Conservation (phyloP, 2,888 invertebrate species). For the Platycheirus rosarum region DNA sequence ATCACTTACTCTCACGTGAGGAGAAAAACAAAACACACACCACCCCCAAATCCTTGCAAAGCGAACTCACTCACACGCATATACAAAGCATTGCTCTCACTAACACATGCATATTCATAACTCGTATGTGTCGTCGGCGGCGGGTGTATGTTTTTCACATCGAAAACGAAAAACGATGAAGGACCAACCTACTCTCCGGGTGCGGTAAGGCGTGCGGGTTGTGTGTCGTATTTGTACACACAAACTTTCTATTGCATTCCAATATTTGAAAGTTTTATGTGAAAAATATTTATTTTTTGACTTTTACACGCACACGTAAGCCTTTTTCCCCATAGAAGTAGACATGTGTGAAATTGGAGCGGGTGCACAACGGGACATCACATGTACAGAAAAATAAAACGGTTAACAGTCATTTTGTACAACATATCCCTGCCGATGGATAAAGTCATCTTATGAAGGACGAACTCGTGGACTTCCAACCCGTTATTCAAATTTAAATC, state of each 20-base stretch:
- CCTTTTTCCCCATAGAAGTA: slow-evolving; percentile 37
- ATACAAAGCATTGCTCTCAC: slow-evolving; percentile 65
- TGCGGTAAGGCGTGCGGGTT: slow-evolving; percentile 49
- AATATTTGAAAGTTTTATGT: slow-evolving; percentile 70
- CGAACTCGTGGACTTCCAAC: slow-evolving; percentile 16
- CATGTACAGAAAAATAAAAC: slow-evolving; percentile 36
- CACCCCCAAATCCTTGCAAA: slow-evolving; percentile 58
- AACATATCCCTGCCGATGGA: slow-evolving; percentile 54
- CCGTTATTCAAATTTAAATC: slow-evolving; percentile 29
- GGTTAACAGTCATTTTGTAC: slow-evolving; percentile 48
- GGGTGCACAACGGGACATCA: slow-evolving; percentile 6
- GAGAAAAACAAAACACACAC: slow-evolving; percentile 73
- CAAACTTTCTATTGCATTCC: slow-evolving; percentile 73
- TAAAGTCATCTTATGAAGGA: not conserved
- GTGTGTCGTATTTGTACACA: slow-evolving; percentile 72
- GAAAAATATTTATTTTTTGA: slow-evolving; percentile 69
- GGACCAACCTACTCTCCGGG: slow-evolving; percentile 71
- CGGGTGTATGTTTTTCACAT: slow-evolving; percentile 74
- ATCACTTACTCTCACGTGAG: slow-evolving; percentile 67
- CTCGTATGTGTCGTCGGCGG: slow-evolving; percentile 31
- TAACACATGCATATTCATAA: slow-evolving; percentile 43
- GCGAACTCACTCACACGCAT: slow-evolving; percentile 32
- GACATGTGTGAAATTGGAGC: slow-evolving; percentile 1
- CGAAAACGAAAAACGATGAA: slow-evolving; percentile 61
- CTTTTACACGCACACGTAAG: slow-evolving; percentile 67